Conservation (phyloP, 2,113 vertebrate genomes). For the Cyphomyrus discorhynchus region DNA sequence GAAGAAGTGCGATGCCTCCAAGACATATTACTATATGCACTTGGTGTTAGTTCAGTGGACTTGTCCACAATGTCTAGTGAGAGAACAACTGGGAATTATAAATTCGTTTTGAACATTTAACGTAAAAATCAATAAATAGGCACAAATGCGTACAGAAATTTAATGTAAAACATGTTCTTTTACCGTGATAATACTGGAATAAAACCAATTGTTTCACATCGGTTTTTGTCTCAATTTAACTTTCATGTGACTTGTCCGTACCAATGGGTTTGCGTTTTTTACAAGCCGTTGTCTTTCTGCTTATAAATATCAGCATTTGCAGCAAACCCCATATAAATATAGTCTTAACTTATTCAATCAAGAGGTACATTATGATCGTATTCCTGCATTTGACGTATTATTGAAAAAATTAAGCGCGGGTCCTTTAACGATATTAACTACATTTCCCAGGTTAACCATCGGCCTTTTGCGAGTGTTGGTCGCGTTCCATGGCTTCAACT, state of each 20-base stretch:
- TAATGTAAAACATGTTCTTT: not conserved
- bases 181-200: not conserved
- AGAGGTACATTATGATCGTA: not conserved
- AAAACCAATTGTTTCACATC: not conserved
- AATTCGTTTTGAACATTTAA: not conserved
- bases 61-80: not conserved
- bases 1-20: not conserved
- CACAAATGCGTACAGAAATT: not conserved
- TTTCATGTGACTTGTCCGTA: not conserved
- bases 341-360: not conserved
- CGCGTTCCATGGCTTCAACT: not conserved
- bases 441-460: conserved; percentile 1
- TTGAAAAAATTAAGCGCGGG: not conserved
- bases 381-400: not conserved
- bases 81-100: not conserved
- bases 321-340: not conserved
- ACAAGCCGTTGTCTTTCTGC: not conserved
- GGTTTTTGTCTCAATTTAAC: not conserved
- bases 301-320: not conserved
- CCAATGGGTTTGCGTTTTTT: not conserved
- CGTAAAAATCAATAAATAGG: not conserved
- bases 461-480: no score
- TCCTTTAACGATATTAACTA: not conserved
- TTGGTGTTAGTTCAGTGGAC: not conserved
- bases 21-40: not conserved